These are phyloP conservation scores for Eurytoma californica DNA, from an alignment of 2,888 invertebrate genomes.

Conservation along the genomic window DNA sequence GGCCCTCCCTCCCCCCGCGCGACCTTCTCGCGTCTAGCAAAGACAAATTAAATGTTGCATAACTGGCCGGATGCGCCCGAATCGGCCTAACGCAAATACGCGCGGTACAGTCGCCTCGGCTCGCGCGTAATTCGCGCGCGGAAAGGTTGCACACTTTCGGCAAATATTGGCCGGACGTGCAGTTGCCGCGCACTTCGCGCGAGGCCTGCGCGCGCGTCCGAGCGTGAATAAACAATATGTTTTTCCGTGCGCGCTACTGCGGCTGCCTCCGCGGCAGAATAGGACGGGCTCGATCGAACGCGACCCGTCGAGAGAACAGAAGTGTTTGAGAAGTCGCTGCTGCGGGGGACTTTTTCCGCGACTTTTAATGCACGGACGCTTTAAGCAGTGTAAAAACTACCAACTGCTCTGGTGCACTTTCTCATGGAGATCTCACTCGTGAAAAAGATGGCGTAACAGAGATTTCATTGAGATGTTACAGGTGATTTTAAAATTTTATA, in stretches of 20 bases:
- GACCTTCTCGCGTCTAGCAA: neutral
- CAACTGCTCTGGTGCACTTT: too few species aligned
- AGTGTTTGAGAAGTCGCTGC: too few species aligned
- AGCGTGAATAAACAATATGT: slow-evolving; percentile 58
- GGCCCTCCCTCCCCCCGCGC: neutral
- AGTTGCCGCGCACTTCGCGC: slow-evolving; percentile 57
- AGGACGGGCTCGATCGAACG: too few species aligned
- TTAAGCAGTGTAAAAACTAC: too few species aligned
- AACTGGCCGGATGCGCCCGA: neutral
- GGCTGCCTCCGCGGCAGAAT: too few species aligned
- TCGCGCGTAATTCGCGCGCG: slow-evolving; percentile 54
- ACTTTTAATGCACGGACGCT: too few species aligned
- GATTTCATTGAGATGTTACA: too few species aligned
- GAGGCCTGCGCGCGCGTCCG: neutral
- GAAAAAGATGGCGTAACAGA: too few species aligned
- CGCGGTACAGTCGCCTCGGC: neutral
- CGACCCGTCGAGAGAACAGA: too few species aligned
- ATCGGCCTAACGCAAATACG: neutral
- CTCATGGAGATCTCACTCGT: too few species aligned
- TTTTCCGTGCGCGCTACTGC: neutral
- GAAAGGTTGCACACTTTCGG: slow-evolving; percentile 64
- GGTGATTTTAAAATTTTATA: too few species aligned
- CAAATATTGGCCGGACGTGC: slow-evolving; percentile 73
- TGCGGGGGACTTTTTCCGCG: too few species aligned
- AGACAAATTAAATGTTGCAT: slow-evolving; percentile 49